Conservation (phyloP, 1,140 invertebrate genomes). For the Diabrotica undecimpunctata region DNA sequence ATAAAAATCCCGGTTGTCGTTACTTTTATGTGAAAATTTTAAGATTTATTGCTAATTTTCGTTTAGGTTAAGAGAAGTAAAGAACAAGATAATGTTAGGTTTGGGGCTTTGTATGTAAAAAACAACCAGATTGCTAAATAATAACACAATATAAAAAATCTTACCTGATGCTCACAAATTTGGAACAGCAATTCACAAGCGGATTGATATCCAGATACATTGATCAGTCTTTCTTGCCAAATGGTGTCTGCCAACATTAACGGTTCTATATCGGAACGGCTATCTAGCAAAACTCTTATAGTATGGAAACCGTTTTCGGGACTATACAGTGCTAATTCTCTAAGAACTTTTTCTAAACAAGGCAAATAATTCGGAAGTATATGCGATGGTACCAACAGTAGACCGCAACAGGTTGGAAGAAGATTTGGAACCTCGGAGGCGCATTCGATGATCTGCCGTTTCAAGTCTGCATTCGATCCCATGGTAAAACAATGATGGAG, state of each 20-base stretch:
- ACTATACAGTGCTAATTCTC: constrained; percentile 60
- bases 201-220: constrained; percentile 55
- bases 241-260: constrained; percentile 33
- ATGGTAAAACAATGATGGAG: constrained; percentile 64
- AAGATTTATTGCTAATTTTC: too few species aligned
- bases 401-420: constrained; percentile 68
- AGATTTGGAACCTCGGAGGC: constrained; percentile 65
- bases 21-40: too few species aligned
- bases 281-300: constrained; percentile 59
- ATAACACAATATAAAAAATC: constrained; percentile 1
- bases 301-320: constrained; percentile 56
- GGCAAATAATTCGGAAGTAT: constrained; percentile 58
- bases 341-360: constrained; percentile 60
- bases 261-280: constrained; percentile 43
- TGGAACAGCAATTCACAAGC: constrained; percentile 77
- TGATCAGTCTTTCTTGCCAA: constrained; percentile 38
- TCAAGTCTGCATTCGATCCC: constrained; percentile 47
- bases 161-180: constrained; percentile 56
- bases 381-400: constrained; percentile 66
- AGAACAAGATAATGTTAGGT: too few species aligned
- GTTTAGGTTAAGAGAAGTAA: too few species aligned
- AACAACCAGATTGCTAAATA: neutral
- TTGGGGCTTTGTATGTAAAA: too few species aligned
- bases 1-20: too few species aligned
- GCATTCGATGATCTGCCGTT: constrained; percentile 49